Percentiles rank a stretch among this genome's conserved stretches.
Conservation (phyloP, 2,113 vertebrate species). For the Carassius gibelio region DNA sequence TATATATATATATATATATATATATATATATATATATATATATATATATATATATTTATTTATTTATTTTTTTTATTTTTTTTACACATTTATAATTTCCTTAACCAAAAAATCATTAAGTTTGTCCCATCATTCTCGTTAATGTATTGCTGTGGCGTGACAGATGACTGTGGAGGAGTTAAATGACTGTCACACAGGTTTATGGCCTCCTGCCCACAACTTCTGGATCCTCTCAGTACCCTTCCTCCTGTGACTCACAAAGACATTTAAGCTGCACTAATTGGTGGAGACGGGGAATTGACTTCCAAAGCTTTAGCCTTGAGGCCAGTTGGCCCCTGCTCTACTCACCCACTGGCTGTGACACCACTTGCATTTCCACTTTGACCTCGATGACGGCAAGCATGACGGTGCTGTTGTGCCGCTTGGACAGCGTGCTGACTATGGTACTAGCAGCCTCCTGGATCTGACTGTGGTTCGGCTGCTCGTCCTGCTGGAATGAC, state of each 20-base stretch:
- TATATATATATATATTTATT: no score
- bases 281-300: constrained; percentile 13
- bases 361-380: constrained; percentile 85
- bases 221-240: constrained; percentile 3
- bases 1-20: no score
- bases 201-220: constrained; percentile 20
- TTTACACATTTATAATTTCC: neutral
- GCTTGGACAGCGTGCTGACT: constrained; percentile 85
- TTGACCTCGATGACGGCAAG: constrained; percentile 91
- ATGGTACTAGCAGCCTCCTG: constrained; percentile 86
- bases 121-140: neutral
- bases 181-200: constrained; percentile 7
- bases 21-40: no score
- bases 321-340: constrained; percentile 47
- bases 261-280: constrained; percentile 40
- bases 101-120: neutral
- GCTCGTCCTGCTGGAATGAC: constrained; percentile 87
- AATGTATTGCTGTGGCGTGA: neutral
- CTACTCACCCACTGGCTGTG: constrained; percentile 75
- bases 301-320: neutral
- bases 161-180: neutral
- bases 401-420: constrained; percentile 90
- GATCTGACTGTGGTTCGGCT: constrained; percentile 84
- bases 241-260: constrained; percentile 36
- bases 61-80: no score